Evolutionary conservation across 2,888 invertebrate species (phyloP).

Genomic region (Lepetodrilus schrolli): DNA sequence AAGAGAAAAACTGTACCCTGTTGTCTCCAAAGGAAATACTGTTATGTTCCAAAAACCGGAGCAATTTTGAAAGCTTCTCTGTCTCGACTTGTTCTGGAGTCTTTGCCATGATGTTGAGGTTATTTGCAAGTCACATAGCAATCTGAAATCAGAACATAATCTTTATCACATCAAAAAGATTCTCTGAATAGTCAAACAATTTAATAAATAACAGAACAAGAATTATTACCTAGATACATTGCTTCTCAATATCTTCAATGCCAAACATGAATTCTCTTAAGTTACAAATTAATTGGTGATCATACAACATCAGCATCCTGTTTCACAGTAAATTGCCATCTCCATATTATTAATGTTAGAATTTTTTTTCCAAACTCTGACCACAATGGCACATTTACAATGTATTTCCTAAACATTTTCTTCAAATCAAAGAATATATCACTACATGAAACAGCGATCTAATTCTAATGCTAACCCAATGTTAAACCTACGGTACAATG

Average conservation of each 20-base stretch:
- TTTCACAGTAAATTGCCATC: neutral
- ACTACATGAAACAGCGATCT: too few relatives aligned
- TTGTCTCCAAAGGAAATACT: constrained; percentile 37
- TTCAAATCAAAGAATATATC: too few relatives aligned
- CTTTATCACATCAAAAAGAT: neutral
- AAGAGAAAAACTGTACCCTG: neutral
- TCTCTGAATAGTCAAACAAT: neutral
- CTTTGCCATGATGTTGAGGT: neutral
- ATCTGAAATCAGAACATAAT: neutral
- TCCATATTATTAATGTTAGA: too few relatives aligned
- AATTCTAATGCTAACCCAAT: too few relatives aligned
- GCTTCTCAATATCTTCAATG: too few relatives aligned
- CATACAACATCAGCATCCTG: neutral
- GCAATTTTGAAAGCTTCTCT: constrained; percentile 37
- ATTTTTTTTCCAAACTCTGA: neutral
- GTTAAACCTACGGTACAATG: too few relatives aligned
- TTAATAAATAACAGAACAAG: neutral
- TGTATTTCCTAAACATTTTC: too few relatives aligned
- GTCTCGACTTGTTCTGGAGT: neutral
- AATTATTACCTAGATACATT: too few relatives aligned
- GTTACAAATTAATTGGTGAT: neutral
- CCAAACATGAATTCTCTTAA: neutral
- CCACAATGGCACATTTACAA: neutral
- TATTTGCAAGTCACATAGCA: neutral
- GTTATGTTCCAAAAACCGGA: constrained; percentile 40